Percentiles rank a stretch among this genome's conserved stretches.
Conservation (phyloP, 2,797 vertebrate genomes). For the Esox masquinongy region DNA sequence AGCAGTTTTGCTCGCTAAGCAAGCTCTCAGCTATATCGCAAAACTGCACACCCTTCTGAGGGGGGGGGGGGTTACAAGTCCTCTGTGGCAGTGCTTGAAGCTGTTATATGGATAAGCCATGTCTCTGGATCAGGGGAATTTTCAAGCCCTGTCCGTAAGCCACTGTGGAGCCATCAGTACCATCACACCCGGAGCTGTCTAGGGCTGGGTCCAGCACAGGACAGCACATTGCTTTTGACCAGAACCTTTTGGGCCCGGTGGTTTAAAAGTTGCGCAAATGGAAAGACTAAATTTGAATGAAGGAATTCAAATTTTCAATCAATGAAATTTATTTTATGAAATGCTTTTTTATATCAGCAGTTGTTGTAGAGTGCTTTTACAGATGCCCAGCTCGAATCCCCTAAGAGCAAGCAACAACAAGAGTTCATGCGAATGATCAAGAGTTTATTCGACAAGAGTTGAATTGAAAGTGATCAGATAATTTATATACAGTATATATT, state of each 20-base stretch:
- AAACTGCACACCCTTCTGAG: constrained; percentile 37
- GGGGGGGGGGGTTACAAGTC: constrained; percentile 18
- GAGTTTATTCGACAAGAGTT: no score
- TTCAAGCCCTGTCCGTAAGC: neutral
- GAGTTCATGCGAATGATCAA: no score
- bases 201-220: neutral
- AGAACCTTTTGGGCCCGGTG: no score
- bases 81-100: constrained; percentile 16
- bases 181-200: neutral
- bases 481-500: neutral
- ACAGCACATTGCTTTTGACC: no score
- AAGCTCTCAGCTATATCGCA: constrained; percentile 48
- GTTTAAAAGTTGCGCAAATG: no score
- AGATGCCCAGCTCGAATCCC: no score
- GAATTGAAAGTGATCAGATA: neutral
- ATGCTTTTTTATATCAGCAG: no score
- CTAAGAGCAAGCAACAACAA: no score
- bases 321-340: no score
- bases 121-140: neutral
- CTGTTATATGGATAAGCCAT: neutral
- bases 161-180: neutral
- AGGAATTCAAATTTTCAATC: no score
- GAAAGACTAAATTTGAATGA: no score
- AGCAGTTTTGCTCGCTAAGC: constrained; percentile 48
- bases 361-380: no score